These are phyloP conservation scores for Rambutsinella grinnellia DNA, from an alignment of 2,888 invertebrate genomes.

Conservation along the genomic window DNA sequence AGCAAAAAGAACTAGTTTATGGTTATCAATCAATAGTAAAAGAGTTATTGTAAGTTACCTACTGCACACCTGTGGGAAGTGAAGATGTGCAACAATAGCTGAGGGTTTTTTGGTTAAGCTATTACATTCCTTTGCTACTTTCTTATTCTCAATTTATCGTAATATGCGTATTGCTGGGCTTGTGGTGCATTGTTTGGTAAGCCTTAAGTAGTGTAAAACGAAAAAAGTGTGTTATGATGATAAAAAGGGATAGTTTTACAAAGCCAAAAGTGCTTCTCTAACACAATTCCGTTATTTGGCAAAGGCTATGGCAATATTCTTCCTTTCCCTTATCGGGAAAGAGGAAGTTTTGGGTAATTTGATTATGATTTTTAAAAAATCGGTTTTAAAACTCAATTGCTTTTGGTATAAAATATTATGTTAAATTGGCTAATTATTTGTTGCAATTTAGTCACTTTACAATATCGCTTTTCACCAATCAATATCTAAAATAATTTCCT, in stretches of 20 bases:
- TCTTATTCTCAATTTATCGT: neutral
- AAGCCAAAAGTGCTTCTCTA: conserved; percentile 1
- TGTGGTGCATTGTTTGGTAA: conserved; percentile 13
- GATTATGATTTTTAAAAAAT: too few species aligned
- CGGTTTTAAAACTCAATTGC: too few species aligned
- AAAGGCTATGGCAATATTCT: too few species aligned
- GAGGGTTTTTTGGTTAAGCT: neutral
- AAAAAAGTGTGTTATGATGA: conserved; percentile 47
- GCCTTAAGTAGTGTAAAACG: conserved; percentile 44
- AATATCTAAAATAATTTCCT: too few species aligned
- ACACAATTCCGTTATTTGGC: too few species aligned
- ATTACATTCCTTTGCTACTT: neutral
- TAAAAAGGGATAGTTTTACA: conserved; percentile 49
- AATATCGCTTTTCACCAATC: too few species aligned
- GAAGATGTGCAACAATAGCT: neutral
- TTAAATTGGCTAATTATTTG: too few species aligned
- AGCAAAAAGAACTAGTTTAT: conserved; percentile 28
- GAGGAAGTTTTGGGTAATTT: neutral
- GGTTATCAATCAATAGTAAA: neutral
- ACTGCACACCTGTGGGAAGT: neutral
- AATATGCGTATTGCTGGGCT: neutral
- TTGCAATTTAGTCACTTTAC: too few species aligned
- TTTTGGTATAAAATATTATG: too few species aligned
- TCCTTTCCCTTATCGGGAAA: neutral
- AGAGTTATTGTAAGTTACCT: neutral